Base-by-base conservation (phyloP, 2,888 invertebrate genomes). In the Lamellibrachia columna region DNA sequence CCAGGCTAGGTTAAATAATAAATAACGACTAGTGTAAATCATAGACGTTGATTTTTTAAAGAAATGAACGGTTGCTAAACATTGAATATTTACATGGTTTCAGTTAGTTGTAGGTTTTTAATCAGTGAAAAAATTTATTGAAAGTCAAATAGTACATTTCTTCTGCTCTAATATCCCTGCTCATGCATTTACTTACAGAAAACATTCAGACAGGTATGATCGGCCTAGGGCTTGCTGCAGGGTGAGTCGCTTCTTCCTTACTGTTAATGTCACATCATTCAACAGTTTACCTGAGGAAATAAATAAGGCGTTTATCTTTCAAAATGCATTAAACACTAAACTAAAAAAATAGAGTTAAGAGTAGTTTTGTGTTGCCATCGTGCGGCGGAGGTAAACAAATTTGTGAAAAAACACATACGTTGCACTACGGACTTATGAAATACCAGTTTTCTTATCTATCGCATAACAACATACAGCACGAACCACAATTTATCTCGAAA, bases 201-300 rank as follows among this genome's bases (percentile, higher is more conserved):
- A 93, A 93, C 91, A 95, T 96, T 90, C 95, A 94, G 93, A 95
- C 94, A 92, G 96, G 95, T 52, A 94, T 94, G 11, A 95, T 95
- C 93, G 94, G 95, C 93, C 94, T 96, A 55, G 96, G 96, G 7
- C 93, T 96, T 53, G 96, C 95, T 91, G 96, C 95, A 91, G 96
- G 96, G 96, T 96, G 93, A 94, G 94, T 94, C 22, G 3, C 60
- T 75, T 75, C 75, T 75, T 75, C n/a, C 75, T 75, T 75, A 75
- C 22, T 15, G 15, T 15, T 6, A 75, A 6, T 75, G 15, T 15
- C 75, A 15, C n/a, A 15, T 75, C n/a, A 75, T 75, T 15, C 22
- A 75, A 4, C 75, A 75, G 75, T 75, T 53, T 90, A 90, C 52
- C 53, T 40, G 91, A 91, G 15, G 15, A 91, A 91, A 53, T 91